Conservation (phyloP, 2,888 invertebrate genomes). For the Euspilapteryx auroguttella region DNA sequence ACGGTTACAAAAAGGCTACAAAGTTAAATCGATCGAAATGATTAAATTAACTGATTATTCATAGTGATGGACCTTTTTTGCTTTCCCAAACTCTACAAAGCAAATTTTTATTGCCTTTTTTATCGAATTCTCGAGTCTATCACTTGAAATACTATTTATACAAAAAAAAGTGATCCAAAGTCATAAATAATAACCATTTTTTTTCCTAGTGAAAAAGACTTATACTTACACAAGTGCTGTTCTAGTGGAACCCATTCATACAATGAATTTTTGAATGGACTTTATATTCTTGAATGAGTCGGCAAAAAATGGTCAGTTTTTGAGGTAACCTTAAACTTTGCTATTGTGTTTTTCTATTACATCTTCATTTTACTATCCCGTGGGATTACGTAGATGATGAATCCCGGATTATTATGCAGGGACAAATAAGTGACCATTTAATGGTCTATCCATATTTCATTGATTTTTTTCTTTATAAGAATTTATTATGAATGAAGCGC, state of each 20-base stretch:
- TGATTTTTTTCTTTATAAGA: neutral
- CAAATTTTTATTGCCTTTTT: too few relatives aligned
- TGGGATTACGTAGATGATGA: conserved; percentile 35
- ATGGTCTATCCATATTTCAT: conserved; percentile 8
- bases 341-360: conserved; percentile 32
- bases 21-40: too few relatives aligned
- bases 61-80: too few relatives aligned
- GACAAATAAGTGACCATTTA: conserved; percentile 13
- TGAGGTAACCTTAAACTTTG: conserved; percentile 14
- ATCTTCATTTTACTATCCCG: conserved; percentile 42
- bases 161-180: conserved; percentile 10
- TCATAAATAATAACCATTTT: conserved; percentile 52
- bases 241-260: too few relatives aligned
- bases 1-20: too few relatives aligned
- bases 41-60: too few relatives aligned
- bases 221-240: conserved; percentile 31
- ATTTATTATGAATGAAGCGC: conserved; percentile 1
- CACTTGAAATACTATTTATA: too few relatives aligned
- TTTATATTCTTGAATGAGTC: conserved; percentile 29
- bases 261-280: too few relatives aligned
- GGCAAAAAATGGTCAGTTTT: conserved; percentile 25
- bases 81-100: too few relatives aligned
- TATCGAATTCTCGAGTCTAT: too few relatives aligned
- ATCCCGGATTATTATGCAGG: conserved; percentile 21
- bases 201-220: too few relatives aligned